phyloP scores from a whole-genome alignment of 2,113 vertebrate genomes.

The Odontesthes bonariensis region DNA sequence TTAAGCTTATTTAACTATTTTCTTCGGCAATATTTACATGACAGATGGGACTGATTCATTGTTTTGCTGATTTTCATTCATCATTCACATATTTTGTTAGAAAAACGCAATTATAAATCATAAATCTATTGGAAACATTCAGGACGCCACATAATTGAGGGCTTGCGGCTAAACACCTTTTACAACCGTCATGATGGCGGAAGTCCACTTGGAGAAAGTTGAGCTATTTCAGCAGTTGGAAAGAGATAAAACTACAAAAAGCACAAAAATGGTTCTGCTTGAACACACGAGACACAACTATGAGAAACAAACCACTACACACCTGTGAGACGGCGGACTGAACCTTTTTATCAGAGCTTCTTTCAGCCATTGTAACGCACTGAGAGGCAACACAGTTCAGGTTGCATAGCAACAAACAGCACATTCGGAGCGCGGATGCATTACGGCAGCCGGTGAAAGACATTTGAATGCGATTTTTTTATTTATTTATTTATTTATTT shows the following conservation, averaged over 20 bases:
- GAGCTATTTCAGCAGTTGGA: not conserved
- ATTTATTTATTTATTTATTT: too few species aligned
- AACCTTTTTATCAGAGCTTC: constrained; percentile 33
- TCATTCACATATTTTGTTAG: too few species aligned
- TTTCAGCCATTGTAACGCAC: constrained; percentile 70
- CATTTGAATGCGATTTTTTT: constrained; percentile 8
- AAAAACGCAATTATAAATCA: too few species aligned
- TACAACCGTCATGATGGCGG: not conserved
- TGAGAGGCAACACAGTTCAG: not conserved
- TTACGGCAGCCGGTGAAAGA: constrained; percentile 37
- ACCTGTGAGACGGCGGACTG: constrained; percentile 31
- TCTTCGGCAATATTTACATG: not conserved
- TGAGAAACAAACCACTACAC: not conserved
- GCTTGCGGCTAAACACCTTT: too few species aligned
- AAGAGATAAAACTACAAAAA: not conserved
- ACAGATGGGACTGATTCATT: too few species aligned
- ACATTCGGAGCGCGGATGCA: not conserved
- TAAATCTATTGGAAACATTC: too few species aligned
- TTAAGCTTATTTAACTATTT: not conserved
- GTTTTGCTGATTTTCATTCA: too few species aligned
- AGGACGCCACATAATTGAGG: too few species aligned
- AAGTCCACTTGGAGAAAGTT: not conserved
- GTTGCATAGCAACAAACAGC: constrained; percentile 74
- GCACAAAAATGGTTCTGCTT: not conserved
- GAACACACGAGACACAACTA: not conserved